These are phyloP conservation scores for Apteryx mantelli DNA, from an alignment of 2,113 vertebrate species.

Conservation along the genomic window DNA sequence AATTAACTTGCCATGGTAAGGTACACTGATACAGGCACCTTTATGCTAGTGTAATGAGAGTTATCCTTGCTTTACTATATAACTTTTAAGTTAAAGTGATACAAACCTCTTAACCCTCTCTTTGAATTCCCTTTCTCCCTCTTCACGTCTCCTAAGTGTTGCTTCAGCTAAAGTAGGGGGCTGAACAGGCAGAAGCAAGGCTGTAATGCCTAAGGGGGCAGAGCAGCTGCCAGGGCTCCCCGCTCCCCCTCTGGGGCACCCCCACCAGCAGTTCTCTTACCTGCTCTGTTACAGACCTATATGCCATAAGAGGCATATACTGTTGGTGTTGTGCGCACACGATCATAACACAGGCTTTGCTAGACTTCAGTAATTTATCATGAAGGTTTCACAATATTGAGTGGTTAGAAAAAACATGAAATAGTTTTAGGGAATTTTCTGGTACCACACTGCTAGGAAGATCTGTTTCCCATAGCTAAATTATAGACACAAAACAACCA, in stretches of 20 bases:
- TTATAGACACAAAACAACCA: constrained; percentile 49
- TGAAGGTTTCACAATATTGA: background rate
- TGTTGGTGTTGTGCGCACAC: background rate
- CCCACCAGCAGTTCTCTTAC: background rate
- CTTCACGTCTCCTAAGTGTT: background rate
- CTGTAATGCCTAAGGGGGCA: background rate
- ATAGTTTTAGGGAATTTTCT: constrained; percentile 55
- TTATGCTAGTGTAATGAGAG: background rate
- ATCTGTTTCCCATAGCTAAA: constrained; percentile 41
- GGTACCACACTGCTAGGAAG: constrained; percentile 22
- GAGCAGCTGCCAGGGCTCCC: background rate
- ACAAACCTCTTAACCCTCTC: background rate
- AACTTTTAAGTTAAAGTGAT: background rate
- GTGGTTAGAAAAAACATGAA: background rate
- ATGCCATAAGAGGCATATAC: background rate
- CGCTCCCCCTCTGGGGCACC: background rate
- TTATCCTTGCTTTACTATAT: background rate
- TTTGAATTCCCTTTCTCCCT: background rate
- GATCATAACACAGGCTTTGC: background rate
- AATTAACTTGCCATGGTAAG: background rate
- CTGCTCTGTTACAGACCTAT: background rate
- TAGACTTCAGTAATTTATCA: background rate
- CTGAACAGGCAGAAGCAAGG: background rate
- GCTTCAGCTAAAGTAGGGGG: background rate
- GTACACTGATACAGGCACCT: background rate